Conservation (phyloP, 2,797 vertebrate species). For the Sternarchorhynchus goeldii region DNA sequence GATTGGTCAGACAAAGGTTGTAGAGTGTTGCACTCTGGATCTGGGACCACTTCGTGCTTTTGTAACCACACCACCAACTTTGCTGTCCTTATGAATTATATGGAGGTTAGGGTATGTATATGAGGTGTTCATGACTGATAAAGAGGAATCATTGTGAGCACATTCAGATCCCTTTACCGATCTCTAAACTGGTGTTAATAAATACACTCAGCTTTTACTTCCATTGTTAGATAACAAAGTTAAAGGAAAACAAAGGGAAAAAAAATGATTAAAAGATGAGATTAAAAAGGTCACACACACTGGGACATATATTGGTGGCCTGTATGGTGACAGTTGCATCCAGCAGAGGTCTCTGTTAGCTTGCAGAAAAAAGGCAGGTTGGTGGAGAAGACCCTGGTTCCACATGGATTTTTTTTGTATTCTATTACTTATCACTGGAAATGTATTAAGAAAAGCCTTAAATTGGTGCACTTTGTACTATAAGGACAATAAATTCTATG, state of each 20-base stretch:
- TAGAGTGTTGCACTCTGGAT: conserved; percentile 60
- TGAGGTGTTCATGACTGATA: background rate
- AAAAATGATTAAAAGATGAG: too few species aligned
- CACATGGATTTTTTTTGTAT: background rate
- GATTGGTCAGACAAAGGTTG: conserved; percentile 79
- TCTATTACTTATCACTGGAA: conserved; percentile 57
- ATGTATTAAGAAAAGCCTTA: background rate
- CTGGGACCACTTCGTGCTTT: conserved; percentile 71
- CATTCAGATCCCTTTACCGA: too few species aligned
- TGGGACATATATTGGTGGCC: background rate
- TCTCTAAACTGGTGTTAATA: too few species aligned
- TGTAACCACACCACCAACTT: conserved; percentile 85
- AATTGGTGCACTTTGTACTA: background rate
- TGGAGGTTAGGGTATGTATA: conserved; percentile 57
- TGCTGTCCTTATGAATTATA: conserved; percentile 80
- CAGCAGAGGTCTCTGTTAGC: conserved; percentile 53
- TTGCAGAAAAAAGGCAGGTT: conserved; percentile 6
- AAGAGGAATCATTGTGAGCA: background rate
- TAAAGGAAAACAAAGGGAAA: too few species aligned
- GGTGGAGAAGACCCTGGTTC: background rate
- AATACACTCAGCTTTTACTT: too few species aligned
- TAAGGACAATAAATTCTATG: background rate
- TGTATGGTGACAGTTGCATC: conserved; percentile 1
- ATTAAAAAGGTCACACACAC: too few species aligned
- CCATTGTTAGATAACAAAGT: too few species aligned